Base-by-base conservation (phyloP, 2,888 invertebrate species). In the Heliconius hortense region DNA sequence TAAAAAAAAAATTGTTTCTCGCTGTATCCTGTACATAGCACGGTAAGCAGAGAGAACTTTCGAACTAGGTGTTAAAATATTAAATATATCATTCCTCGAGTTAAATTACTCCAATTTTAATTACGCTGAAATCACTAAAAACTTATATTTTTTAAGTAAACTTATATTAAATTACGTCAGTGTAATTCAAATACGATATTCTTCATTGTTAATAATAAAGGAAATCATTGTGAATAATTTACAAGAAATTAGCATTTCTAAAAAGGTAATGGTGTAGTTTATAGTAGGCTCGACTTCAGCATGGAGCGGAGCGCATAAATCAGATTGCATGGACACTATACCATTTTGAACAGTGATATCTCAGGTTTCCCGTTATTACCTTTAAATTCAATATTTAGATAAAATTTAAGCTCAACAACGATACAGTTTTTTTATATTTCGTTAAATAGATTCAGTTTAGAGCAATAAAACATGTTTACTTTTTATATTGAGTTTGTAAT, bases 301-400 rank as follows among this genome's bases (percentile, higher is more conserved):
- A 86, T 84, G 84, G 84, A 85, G 83, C 84, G 82, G 82, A 78
- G 85, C 87, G 87, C 89, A 90, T 92, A 92, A 90, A 91, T 91
- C 91, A 90, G 90, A 89, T 90, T 88, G 88, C 85, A 88, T 87
- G 90, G 89, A 89, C 90, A 90, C 86, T 88, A 86, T 85, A 88
- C 88, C 85, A 85, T 88, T 90, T 87, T 83, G 87, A 88, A 88
- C 88, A 85, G 86, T 84, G 79, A 85, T 87, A 88, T 87, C 83
- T 79, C 79, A 35, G 72, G 72, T 80, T 78, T 80, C 78, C 77
- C 76, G 80, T 82, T 82, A 77, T 48, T 62, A 76, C 77, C 82
- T 79, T 72, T 77, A 73, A 75, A 79, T 77, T 78, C 70, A 74
- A 78, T 74, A 63, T 62, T 35, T 70, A 75, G 76, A 78, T 78